A percentile compares a stretch with the other conserved stretches of the same genome.
Conservation (phyloP, 2,113 vertebrate genomes). For the Coptodon bakossiorum region DNA sequence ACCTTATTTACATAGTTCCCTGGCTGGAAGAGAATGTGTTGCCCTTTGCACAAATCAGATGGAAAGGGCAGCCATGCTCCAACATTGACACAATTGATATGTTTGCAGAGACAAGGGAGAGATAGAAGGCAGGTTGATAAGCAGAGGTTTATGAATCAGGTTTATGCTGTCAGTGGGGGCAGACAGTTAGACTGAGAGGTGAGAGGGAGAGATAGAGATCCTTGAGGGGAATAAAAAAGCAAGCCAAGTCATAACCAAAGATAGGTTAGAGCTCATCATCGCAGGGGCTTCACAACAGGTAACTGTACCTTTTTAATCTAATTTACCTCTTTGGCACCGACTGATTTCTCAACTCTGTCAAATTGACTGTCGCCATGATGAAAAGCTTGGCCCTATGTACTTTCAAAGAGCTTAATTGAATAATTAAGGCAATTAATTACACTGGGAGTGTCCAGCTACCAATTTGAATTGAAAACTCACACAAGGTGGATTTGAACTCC, state of each 20-base stretch:
- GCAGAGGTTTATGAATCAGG: constrained; percentile 57
- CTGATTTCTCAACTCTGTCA: background rate
- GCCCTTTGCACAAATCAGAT: constrained; percentile 65
- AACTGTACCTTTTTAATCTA: constrained; percentile 23
- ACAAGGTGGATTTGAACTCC: constrained; percentile 50
- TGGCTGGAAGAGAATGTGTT: constrained; percentile 23
- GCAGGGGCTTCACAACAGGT: constrained; percentile 45
- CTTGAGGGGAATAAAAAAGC: constrained; percentile 26
- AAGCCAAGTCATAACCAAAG: constrained; percentile 8
- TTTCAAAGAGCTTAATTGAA: constrained; percentile 40
- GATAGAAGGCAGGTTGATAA: constrained; percentile 41
- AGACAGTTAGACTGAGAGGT: constrained; percentile 21
- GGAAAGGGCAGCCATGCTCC: constrained; percentile 59
- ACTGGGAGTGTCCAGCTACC: constrained; percentile 13
- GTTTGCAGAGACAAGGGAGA: constrained; percentile 60
- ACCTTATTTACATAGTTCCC: constrained; percentile 43
- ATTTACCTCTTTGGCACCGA: background rate
- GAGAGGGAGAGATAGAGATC: constrained; percentile 16
- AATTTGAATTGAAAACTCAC: constrained; percentile 35
- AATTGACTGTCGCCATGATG: background rate
- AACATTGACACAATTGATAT: constrained; percentile 71
- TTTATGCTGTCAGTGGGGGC: constrained; percentile 33
- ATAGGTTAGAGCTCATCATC: constrained; percentile 22
- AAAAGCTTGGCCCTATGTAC: background rate
- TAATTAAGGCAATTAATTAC: constrained; percentile 51